Evolutionary conservation across 23 tunicate species (phyloP), one percentile per base, ranked within the genome.

Genomic region (Styela clava): DNA sequence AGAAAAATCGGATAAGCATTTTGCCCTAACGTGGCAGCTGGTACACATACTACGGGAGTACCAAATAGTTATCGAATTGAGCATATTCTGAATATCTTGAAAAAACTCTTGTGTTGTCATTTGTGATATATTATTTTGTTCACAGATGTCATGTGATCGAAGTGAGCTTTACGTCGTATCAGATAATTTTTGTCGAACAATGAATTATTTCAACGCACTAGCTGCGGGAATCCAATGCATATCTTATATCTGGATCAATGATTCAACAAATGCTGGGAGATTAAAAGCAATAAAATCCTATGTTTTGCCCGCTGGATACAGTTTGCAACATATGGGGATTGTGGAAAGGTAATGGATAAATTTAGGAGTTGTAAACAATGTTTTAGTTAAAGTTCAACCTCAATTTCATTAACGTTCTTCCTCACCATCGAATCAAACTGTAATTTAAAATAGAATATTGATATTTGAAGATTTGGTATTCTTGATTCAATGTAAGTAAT

Each of bases 331-430:
- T 16, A n/a, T 12, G 29, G 24, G 64, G 12, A 26, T 35, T 51
- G 81, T 76, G 0, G 81, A 76, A 76, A 76, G 81, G 81, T 76
- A 29, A 25, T 27, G 22, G n/a, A n/a, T n/a, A n/a, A n/a, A n/a
- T 61, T 22, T 61, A 21, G 0, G n/a, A 21, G 1, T 0, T 21
- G n/a, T 61, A 61, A 0, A 61, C n/a, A 21, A 61, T 0, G n/a
- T 61, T 23, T 61, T 61, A 23, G 23, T 0, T 0, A 61, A 61
- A 61, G 0, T 23, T 21, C n/a, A 61, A 61, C n/a, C n/a, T 61
- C 64, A 21, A 0, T 61, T 23, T 56, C 20, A 18, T 61, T 61
- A 61, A 21, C 64, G n/a, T 61, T 61, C n/a, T 22, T 23, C n/a
- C n/a, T n/a, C n/a, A n/a, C n/a, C n/a, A n/a, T n/a, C n/a, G n/a